Evolutionary conservation across 2,113 vertebrate genomes (phyloP).

Genomic region (Hystrix cristata): DNA sequence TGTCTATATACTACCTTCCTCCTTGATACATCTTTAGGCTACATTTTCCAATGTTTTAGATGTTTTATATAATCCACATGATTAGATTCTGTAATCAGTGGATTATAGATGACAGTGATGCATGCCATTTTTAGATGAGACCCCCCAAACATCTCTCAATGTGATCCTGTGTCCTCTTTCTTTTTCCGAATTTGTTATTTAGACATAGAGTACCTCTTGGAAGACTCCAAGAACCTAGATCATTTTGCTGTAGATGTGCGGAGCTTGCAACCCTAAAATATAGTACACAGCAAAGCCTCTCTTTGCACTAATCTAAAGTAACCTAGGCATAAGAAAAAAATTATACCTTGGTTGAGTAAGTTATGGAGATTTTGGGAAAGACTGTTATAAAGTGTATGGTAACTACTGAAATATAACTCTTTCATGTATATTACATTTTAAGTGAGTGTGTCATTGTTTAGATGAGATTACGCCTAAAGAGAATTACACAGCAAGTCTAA

Average conservation of each 20-base stretch:
- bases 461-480: background rate
- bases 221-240: background rate
- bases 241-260: background rate
- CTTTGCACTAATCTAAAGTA: background rate
- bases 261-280: background rate
- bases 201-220: background rate
- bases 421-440: background rate
- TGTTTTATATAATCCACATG: background rate
- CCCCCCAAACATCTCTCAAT: background rate
- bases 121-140: background rate
- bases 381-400: background rate
- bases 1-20: background rate
- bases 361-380: background rate
- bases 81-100: background rate
- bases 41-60: background rate
- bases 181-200: background rate
- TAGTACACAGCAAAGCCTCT: background rate
- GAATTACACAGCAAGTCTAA: background rate
- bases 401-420: background rate
- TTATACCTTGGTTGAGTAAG: background rate
- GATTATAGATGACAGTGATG: background rate
- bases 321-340: background rate
- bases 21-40: background rate
- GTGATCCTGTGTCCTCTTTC: accelerated
- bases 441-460: background rate